A percentile compares a stretch with the other conserved stretches of the same genome.
Conservation (phyloP, 2,888 invertebrate genomes). For the Phytoseiulus persimilis region DNA sequence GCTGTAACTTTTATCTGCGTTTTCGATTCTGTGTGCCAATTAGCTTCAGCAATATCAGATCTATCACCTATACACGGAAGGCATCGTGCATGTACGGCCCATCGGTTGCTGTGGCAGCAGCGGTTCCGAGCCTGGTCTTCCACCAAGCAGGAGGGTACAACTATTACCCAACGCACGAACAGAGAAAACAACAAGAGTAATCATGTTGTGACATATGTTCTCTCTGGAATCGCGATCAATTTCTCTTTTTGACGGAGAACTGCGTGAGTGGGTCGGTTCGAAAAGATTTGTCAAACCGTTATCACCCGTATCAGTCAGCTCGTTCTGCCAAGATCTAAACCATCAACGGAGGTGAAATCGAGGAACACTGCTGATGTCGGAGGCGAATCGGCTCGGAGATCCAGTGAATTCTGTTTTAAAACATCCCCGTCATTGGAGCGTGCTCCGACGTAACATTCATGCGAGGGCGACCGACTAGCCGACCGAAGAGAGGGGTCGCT, state of each 20-base stretch:
- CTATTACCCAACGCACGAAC: background rate
- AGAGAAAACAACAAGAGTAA: background rate
- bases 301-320: background rate
- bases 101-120: background rate
- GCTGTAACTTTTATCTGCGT: background rate
- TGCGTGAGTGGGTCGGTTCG: background rate
- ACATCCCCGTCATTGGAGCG: too few species aligned
- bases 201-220: slow-evolving; percentile 5
- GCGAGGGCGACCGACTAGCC: too few species aligned
- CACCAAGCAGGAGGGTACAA: background rate
- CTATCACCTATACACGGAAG: background rate
- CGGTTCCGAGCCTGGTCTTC: too few species aligned
- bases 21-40: background rate
- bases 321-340: background rate
- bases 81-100: background rate
- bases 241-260: background rate
- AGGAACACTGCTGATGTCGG: background rate
- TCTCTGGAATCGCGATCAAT: background rate
- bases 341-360: background rate
- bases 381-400: background rate
- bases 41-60: background rate
- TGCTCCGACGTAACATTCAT: too few species aligned
- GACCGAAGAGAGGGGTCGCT: too few species aligned
- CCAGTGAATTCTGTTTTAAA: background rate
- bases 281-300: background rate